These are phyloP conservation scores for Pachymerium ferrugineum DNA, from an alignment of 2,888 invertebrate genomes.

Conservation along the genomic window DNA sequence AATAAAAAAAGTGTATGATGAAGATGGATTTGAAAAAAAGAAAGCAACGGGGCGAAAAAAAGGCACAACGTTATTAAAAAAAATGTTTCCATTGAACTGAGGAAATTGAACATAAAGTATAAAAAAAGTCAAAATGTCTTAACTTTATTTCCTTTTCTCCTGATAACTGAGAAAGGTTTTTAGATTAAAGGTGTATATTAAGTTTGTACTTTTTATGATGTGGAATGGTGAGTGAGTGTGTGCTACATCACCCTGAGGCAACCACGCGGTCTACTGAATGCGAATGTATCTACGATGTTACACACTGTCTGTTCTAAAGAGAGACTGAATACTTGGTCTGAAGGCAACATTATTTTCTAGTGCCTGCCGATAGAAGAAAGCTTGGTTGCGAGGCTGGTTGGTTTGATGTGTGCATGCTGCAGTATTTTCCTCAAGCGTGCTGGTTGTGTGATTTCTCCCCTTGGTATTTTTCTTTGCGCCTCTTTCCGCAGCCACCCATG, in stretches of 20 bases:
- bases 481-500: slow-evolving; percentile 28
- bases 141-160: background rate
- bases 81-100: background rate
- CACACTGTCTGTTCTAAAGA: background rate
- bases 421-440: background rate
- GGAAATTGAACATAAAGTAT: background rate
- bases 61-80: background rate
- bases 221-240: slow-evolving; percentile 12
- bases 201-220: slow-evolving; percentile 18
- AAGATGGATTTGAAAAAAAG: slow-evolving; percentile 11
- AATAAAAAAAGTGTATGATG: slow-evolving; percentile 5
- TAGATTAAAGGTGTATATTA: background rate
- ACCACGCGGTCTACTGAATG: slow-evolving; percentile 3
- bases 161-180: no score
- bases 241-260: slow-evolving; percentile 17
- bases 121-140: background rate
- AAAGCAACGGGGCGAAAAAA: no score
- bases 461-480: background rate
- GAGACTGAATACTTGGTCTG: background rate
- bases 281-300: slow-evolving; percentile 1
- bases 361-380: background rate
- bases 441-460: slow-evolving; percentile 4
- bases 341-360: background rate
- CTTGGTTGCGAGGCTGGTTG: background rate
- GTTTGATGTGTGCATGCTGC: background rate